Evolutionary conservation across 1,140 invertebrate species (phyloP), one percentile per base, ranked within the genome.

Genomic region (Cardiocondyla obscurior): DNA sequence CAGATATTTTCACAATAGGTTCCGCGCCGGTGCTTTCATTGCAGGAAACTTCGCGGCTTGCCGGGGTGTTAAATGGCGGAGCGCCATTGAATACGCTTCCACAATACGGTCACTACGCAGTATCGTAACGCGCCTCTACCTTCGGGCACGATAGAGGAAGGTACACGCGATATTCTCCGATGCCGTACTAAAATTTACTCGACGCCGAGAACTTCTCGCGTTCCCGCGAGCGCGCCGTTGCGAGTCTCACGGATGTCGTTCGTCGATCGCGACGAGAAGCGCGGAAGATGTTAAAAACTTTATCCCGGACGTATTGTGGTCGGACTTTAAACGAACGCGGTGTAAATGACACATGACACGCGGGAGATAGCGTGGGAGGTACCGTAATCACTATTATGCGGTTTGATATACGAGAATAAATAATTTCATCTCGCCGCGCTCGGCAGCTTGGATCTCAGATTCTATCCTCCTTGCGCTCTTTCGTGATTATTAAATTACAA

Each of bases 1-100:
- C 92, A 92, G 92, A 94, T 94, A 93, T 93, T 94, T 93, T 91
- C 90, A 93, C 92, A 94, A 94, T 93, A 92, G 92, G 86, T 92
- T 91, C 85, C 88, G 88, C 88, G 91, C 84, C 84, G 89, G 89
- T 91, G 91, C 91, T 92, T 92, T 92, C 90, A 93, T 90, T 91
- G 90, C 91, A 90, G 91, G 91, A 92, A 93, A 93, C 90, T 93
- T 93, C 90, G 88, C 87, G 88, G 89, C 86, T 91, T 90, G 85
- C 87, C 88, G 89, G 86, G 88, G 90, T 90, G 92, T 91, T 93
- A 93, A 94, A 93, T 92, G 92, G 90, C 90, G 87, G 89, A 64
- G 85, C 84, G 87, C 91, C 90, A 92, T 93, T 93, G 89, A 93
- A 89, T 90, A 88, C 88, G 89, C 85, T 88, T 90, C 90, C 82